These are phyloP conservation scores for Meloidogyne floridensis DNA, from an alignment of 1,140 invertebrate species.

Conservation along the genomic window DNA sequence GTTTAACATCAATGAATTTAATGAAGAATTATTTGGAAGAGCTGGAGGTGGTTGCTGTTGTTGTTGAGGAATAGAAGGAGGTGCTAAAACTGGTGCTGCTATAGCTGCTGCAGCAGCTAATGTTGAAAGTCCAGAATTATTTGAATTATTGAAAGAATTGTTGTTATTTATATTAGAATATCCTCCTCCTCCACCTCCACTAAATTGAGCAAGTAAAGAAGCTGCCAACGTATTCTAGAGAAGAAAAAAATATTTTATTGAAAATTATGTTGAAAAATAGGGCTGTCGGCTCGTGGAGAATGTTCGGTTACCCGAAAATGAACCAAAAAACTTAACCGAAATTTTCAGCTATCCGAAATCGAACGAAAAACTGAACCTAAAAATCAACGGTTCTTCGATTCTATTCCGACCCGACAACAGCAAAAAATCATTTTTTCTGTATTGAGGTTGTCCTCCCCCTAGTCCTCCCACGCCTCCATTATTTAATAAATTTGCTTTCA, in stretches of 20 bases:
- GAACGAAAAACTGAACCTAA: too few species aligned
- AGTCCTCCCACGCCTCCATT: too few species aligned
- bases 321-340: too few species aligned
- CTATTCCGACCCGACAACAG: too few species aligned
- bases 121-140: neutral
- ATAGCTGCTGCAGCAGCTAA: neutral
- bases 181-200: neutral
- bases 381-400: too few species aligned
- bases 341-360: too few species aligned
- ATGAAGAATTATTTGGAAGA: neutral
- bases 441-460: neutral
- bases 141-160: neutral
- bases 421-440: too few species aligned
- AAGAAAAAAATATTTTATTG: too few species aligned
- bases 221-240: neutral
- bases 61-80: too few species aligned
- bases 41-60: neutral
- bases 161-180: constrained; percentile 24
- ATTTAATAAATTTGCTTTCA: neutral
- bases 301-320: too few species aligned
- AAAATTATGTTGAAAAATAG: too few species aligned
- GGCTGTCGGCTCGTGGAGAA: too few species aligned
- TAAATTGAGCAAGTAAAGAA: constrained; percentile 7
- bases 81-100: neutral
- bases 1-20: constrained; percentile 5